Percentiles rank a stretch among this genome's conserved stretches.
Evolutionary conservation across 2,797 vertebrate genomes (phyloP).

Genomic region (Rhabdomys pumilio): DNA sequence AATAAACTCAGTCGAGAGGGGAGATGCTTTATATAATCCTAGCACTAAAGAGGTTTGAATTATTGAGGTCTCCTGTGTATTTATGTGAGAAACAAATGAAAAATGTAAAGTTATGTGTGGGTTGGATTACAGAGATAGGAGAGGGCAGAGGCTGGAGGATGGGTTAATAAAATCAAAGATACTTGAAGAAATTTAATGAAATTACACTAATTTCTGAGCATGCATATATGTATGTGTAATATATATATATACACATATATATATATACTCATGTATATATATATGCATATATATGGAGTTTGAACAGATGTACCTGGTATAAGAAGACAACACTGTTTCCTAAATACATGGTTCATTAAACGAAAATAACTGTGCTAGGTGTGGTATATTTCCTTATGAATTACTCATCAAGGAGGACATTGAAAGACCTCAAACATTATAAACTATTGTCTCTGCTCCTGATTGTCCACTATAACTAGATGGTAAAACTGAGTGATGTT

Average conservation of each 20-base stretch:
- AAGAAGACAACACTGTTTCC: not conserved
- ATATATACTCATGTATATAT: too few relatives aligned
- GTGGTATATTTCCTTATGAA: not conserved
- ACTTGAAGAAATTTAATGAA: not conserved
- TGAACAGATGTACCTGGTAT: not conserved
- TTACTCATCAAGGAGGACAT: not conserved
- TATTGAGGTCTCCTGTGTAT: not conserved
- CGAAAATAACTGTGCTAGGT: not conserved
- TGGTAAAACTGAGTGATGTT: not conserved
- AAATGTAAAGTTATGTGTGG: not conserved
- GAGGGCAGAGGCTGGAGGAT: not conserved
- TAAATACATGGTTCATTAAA: not conserved
- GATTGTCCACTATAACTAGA: not conserved
- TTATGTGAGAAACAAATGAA: conserved; percentile 52
- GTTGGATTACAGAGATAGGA: not conserved
- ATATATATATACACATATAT: too few relatives aligned
- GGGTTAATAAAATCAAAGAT: not conserved
- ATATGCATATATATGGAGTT: not conserved
- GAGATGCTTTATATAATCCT: not conserved
- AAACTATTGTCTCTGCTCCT: not conserved
- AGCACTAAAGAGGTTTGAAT: not conserved
- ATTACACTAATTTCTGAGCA: not conserved
- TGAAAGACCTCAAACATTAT: not conserved
- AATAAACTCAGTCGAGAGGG: not conserved
- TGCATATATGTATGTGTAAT: not conserved